Evolutionary conservation across 2,113 vertebrate genomes (phyloP).

Genomic region (Etheostoma spectabile): DNA sequence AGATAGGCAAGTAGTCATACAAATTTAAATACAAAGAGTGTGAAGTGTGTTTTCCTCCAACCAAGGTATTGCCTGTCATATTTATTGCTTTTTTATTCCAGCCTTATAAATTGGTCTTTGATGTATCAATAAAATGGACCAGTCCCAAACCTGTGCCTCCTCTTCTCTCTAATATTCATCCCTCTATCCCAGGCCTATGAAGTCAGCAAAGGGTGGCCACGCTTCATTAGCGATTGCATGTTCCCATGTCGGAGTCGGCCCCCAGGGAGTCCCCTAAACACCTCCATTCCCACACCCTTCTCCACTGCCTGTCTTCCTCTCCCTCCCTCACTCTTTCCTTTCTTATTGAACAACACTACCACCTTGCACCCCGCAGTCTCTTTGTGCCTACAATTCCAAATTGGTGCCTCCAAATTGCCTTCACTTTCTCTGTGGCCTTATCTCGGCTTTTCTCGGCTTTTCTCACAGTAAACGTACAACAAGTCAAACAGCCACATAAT

Average conservation of each 20-base stretch:
- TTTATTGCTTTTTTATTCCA: neutral
- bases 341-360: conserved; percentile 29
- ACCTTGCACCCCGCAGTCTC: conserved; percentile 11
- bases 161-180: neutral
- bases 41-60: no score
- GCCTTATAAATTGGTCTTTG: neutral
- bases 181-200: conserved; percentile 33
- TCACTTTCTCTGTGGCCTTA: conserved; percentile 57
- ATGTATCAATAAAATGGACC: neutral
- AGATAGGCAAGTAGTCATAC: no score
- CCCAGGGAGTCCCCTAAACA: conserved; percentile 71
- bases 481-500: conserved; percentile 68
- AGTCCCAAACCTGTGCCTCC: conserved; percentile 8
- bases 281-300: conserved; percentile 69
- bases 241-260: conserved; percentile 72
- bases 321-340: conserved; percentile 5
- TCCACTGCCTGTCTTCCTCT: neutral
- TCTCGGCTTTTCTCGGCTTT: no score
- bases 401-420: conserved; percentile 31
- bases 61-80: no score
- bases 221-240: conserved; percentile 62
- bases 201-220: conserved; percentile 61
- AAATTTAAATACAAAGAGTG: no score
- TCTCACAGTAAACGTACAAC: conserved; percentile 75
- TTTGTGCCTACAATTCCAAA: conserved; percentile 26